Evolutionary conservation across 2,113 vertebrate genomes (phyloP).

Genomic region (Laterallus jamaicensis): DNA sequence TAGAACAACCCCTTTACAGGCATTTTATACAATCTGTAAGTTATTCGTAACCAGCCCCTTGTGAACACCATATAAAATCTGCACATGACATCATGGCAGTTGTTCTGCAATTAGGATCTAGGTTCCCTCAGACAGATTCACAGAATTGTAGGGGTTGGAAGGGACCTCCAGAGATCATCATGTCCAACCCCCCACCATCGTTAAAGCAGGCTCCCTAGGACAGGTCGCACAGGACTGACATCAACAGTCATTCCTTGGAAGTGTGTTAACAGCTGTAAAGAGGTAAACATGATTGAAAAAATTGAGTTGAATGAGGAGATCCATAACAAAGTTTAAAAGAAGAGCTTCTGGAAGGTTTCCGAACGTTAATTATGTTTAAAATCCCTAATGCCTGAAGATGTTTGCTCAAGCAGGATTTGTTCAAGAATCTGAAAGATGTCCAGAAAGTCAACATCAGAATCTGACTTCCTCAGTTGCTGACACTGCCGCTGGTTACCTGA

Average conservation of each 20-base stretch:
- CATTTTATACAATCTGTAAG: not conserved
- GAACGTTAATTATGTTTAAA: not conserved
- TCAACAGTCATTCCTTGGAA: conserved; percentile 28
- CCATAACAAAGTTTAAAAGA: conserved; percentile 2
- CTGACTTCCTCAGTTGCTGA: not conserved
- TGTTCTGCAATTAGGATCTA: conserved; percentile 42
- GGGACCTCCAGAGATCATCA: too few species aligned
- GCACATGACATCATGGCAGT: conserved; percentile 30
- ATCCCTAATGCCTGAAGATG: not conserved
- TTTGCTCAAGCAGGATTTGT: not conserved
- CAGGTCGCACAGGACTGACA: not conserved
- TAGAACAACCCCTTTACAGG: not conserved
- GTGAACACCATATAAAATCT: conserved; percentile 20
- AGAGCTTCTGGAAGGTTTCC: not conserved
- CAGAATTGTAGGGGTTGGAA: too few species aligned
- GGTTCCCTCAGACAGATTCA: not conserved
- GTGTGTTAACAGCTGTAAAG: conserved; percentile 46
- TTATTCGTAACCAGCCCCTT: not conserved
- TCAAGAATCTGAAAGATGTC: not conserved
- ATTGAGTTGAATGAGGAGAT: conserved; percentile 20
- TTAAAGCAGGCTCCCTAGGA: too few species aligned
- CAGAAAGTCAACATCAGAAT: not conserved
- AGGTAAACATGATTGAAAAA: conserved; percentile 37
- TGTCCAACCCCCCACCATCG: too few species aligned
- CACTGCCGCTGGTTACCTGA: not conserved